A percentile compares a stretch with the other conserved stretches of the same genome.
phyloP scores from a whole-genome alignment of 2,888 invertebrate species.

The Calephelis perditalis region DNA sequence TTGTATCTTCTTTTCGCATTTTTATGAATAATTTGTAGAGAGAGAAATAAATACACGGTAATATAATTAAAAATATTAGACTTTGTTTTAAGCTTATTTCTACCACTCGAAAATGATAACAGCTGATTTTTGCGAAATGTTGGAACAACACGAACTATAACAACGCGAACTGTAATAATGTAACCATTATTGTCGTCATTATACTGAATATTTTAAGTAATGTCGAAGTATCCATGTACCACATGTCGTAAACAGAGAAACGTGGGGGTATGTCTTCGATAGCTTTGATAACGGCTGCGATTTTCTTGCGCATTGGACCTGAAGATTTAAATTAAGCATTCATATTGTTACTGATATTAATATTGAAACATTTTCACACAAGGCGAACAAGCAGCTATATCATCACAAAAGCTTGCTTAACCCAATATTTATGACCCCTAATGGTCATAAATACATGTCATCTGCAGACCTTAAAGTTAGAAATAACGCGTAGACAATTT shows the following conservation, averaged over 20 bases:
- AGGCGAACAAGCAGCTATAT: background rate
- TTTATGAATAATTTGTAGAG: too few species aligned
- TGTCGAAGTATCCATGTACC: conserved; percentile 35
- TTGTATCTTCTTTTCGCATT: too few species aligned
- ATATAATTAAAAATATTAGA: too few species aligned
- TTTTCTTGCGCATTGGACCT: conserved; percentile 54
- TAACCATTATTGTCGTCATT: conserved; percentile 34
- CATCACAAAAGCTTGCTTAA: too few species aligned
- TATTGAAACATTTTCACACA: background rate
- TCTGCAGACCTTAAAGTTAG: background rate
- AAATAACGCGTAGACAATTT: too few species aligned
- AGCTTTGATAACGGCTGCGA: conserved; percentile 49
- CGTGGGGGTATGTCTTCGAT: conserved; percentile 48
- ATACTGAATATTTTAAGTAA: conserved; percentile 35
- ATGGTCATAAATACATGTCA: background rate
- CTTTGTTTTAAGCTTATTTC: too few species aligned
- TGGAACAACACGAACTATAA: conserved; percentile 17
- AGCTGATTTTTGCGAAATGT: too few species aligned
- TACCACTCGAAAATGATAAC: too few species aligned
- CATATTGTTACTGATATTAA: conserved; percentile 9
- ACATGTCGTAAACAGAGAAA: conserved; percentile 42
- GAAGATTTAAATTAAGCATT: conserved; percentile 26
- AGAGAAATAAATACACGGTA: too few species aligned
- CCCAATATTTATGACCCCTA: too few species aligned
- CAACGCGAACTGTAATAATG: conserved; percentile 33